Percentiles rank a stretch among this genome's conserved stretches.
Conservation (phyloP, 2,797 vertebrate genomes). For the Petrocephalus schoutedeni region DNA sequence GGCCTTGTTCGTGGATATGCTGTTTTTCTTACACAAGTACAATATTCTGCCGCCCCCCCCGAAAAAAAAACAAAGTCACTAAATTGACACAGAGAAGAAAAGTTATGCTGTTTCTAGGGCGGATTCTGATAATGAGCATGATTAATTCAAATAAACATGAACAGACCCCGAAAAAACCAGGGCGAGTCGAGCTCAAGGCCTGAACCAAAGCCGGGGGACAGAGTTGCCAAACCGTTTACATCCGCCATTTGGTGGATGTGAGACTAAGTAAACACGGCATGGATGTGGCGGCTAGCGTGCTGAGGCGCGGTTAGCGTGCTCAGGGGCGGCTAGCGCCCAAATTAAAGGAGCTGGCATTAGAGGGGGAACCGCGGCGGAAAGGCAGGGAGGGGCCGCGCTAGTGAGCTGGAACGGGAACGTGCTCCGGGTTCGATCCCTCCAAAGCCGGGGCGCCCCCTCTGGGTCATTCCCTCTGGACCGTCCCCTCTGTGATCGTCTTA, state of each 20-base stretch:
- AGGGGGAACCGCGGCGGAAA: not conserved
- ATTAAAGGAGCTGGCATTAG: not conserved
- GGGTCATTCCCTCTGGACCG: not conserved
- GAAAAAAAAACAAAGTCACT: not conserved
- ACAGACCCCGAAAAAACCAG: not conserved
- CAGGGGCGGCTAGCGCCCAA: not conserved
- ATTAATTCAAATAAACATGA: conserved; percentile 17
- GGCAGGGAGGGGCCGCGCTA: not conserved
- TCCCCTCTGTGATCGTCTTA: not conserved
- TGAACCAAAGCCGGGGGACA: not conserved
- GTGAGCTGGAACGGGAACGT: not conserved
- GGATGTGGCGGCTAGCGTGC: not conserved
- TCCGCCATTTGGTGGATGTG: conserved; percentile 13
- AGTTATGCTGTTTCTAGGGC: not conserved
- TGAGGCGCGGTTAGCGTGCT: not conserved
- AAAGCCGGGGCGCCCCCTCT: not conserved
- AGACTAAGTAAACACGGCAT: conserved; percentile 8
- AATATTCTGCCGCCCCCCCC: too few species aligned
- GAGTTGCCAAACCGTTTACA: conserved; percentile 7
- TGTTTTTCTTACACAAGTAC: too few species aligned
- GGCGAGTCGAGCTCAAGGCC: not conserved
- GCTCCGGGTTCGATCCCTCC: not conserved
- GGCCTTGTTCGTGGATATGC: not conserved
- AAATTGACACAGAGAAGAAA: not conserved
- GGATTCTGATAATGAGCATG: conserved; percentile 8